Conservation (phyloP, 2,888 invertebrate species). For the Lasioglossum zephyrum region DNA sequence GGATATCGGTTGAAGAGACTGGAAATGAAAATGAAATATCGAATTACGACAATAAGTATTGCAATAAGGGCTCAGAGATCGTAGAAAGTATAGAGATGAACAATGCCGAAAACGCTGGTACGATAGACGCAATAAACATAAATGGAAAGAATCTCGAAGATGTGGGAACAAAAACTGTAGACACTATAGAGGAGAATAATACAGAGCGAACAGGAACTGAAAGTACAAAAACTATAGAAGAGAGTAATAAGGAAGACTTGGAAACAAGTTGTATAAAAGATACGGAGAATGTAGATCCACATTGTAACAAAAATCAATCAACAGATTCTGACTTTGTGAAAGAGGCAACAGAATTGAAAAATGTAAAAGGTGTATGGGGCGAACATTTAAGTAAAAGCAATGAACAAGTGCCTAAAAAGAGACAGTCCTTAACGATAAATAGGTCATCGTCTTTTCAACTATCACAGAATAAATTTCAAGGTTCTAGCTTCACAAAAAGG, state of each 20-base stretch:
- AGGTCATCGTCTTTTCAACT: conserved; percentile 85
- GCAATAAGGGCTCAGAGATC: background rate
- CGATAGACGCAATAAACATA: background rate
- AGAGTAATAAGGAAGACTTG: background rate
- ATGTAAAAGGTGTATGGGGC: conserved; percentile 85
- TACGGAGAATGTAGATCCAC: conserved; percentile 68
- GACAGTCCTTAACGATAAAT: conserved; percentile 58
- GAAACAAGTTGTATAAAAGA: conserved; percentile 49
- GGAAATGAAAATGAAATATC: conserved; percentile 1
- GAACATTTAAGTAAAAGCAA: conserved; percentile 83
- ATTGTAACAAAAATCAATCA: conserved; percentile 3
- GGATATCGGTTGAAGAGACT: conserved; percentile 70
- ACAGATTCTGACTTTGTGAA: background rate
- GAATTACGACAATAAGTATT: background rate
- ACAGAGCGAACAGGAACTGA: conserved; percentile 31
- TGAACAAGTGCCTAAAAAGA: conserved; percentile 65
- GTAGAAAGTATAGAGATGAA: conserved; percentile 60
- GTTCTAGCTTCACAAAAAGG: conserved; percentile 89
- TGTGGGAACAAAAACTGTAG: conserved; percentile 11
- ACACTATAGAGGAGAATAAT: background rate
- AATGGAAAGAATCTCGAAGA: conserved; percentile 10
- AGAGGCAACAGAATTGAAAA: conserved; percentile 48
- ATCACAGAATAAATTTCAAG: conserved; percentile 89
- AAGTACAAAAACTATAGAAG: conserved; percentile 67
- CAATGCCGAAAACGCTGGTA: conserved; percentile 63